Percentiles rank a stretch among this genome's conserved stretches.
Evolutionary conservation across 2,797 vertebrate genomes (phyloP).

Genomic region (Pogonophryne albipinna): DNA sequence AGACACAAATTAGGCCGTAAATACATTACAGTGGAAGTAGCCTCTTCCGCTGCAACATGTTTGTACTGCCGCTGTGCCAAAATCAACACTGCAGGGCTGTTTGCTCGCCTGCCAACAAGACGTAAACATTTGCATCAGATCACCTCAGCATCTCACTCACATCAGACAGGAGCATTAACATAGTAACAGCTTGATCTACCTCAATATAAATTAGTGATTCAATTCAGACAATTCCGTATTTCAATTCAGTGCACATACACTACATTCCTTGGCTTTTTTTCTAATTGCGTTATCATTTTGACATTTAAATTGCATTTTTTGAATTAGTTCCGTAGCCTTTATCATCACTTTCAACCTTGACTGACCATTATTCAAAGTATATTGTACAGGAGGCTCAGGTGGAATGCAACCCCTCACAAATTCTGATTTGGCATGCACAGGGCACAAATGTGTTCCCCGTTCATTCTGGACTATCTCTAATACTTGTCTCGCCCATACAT

Average conservation of each 20-base stretch:
- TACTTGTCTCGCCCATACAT: constrained; percentile 41
- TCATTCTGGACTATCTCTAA: constrained; percentile 31
- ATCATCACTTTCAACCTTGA: constrained; percentile 22
- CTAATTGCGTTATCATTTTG: constrained; percentile 5
- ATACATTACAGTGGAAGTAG: constrained; percentile 87
- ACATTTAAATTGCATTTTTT: constrained; percentile 5
- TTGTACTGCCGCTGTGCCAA: constrained; percentile 76
- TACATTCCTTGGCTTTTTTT: background rate
- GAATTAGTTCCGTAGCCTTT: constrained; percentile 12
- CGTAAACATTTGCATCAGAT: constrained; percentile 60
- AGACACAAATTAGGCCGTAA: constrained; percentile 90
- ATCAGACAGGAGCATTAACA: constrained; percentile 43
- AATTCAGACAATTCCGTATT: constrained; percentile 16
- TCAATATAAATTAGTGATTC: constrained; percentile 40
- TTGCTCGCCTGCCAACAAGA: constrained; percentile 67
- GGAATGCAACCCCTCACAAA: constrained; percentile 36
- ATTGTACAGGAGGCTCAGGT: constrained; percentile 39
- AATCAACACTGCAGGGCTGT: constrained; percentile 72
- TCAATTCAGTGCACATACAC: constrained; percentile 1
- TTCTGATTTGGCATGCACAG: constrained; percentile 33
- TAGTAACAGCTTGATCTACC: constrained; percentile 46
- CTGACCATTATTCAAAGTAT: constrained; percentile 20
- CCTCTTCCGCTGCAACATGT: constrained; percentile 82
- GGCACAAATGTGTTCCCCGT: constrained; percentile 30
- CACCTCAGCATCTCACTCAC: constrained; percentile 44